Percentiles rank a stretch among this genome's conserved stretches.
Conservation (phyloP, 1,140 invertebrate species). For the Pachypsylla venusta region DNA sequence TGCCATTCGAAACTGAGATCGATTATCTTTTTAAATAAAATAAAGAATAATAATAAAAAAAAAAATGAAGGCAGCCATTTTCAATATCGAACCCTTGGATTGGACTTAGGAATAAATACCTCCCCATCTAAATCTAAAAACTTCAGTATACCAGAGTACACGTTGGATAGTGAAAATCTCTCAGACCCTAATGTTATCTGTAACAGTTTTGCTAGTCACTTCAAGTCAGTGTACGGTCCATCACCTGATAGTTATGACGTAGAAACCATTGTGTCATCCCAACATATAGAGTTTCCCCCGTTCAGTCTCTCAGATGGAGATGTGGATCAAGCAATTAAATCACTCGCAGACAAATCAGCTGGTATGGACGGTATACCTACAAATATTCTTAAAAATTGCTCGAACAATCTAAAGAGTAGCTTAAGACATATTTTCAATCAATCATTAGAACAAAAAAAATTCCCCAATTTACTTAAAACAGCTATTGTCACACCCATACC, state of each 20-base stretch:
- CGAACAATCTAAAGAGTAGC: neutral
- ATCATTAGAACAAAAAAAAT: neutral
- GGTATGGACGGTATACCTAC: neutral
- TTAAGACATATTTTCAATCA: neutral
- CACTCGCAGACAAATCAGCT: neutral
- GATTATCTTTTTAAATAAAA: too few relatives aligned
- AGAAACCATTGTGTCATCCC: neutral
- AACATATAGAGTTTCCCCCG: neutral
- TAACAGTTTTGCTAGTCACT: neutral
- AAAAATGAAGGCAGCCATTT: too few relatives aligned
- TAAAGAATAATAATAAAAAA: too few relatives aligned
- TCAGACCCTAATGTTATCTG: neutral
- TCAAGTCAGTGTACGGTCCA: neutral
- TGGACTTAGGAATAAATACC: too few relatives aligned
- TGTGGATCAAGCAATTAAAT: neutral
- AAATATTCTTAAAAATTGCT: neutral
- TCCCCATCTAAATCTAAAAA: neutral
- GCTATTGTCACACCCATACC: neutral
- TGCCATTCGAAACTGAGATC: too few relatives aligned
- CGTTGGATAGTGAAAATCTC: neutral
- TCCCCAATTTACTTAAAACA: neutral
- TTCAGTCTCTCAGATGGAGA: neutral
- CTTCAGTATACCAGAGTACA: neutral
- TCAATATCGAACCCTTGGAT: too few relatives aligned
- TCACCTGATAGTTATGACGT: neutral